A percentile compares a stretch with the other conserved stretches of the same genome.
phyloP scores from a whole-genome alignment of 1,140 invertebrate genomes.

The Ptiloglossa arizonensis region DNA sequence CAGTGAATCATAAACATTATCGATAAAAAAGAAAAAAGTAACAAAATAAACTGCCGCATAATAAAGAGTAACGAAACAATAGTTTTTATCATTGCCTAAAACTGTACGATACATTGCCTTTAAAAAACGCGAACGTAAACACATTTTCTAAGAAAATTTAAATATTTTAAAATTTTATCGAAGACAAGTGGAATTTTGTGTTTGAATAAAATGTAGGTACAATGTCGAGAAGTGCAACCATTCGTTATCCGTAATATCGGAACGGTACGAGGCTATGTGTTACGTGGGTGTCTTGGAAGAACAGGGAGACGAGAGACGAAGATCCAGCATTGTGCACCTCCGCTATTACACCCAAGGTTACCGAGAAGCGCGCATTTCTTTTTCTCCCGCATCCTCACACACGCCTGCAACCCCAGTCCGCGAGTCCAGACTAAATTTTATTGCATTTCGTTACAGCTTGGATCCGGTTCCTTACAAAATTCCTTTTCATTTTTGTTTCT shows the following conservation, averaged over 20 bases:
- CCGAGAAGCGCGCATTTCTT: constrained; percentile 40
- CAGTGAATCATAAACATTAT: no score
- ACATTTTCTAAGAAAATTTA: no score
- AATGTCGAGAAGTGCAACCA: background rate
- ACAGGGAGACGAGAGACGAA: constrained; percentile 45
- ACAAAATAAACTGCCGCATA: no score
- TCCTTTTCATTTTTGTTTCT: background rate
- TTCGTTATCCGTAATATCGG: constrained; percentile 22
- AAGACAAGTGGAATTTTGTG: background rate
- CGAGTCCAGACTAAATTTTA: constrained; percentile 47
- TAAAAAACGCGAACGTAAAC: no score
- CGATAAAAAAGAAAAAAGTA: no score
- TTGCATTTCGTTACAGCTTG: constrained; percentile 26
- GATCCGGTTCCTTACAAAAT: background rate
- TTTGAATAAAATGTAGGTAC: background rate
- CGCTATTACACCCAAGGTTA: constrained; percentile 73
- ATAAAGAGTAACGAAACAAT: no score
- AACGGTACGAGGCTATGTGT: constrained; percentile 5
- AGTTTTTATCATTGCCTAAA: no score
- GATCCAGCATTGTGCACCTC: constrained; percentile 67
- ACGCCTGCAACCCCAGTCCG: background rate
- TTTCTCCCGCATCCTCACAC: constrained; percentile 1
- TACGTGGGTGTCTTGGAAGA: constrained; percentile 51
- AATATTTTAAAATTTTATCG: no score
- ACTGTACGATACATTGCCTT: no score